phyloP scores from a whole-genome alignment of 2,113 vertebrate species.

The Pseudorhombus dupliciocellatus region DNA sequence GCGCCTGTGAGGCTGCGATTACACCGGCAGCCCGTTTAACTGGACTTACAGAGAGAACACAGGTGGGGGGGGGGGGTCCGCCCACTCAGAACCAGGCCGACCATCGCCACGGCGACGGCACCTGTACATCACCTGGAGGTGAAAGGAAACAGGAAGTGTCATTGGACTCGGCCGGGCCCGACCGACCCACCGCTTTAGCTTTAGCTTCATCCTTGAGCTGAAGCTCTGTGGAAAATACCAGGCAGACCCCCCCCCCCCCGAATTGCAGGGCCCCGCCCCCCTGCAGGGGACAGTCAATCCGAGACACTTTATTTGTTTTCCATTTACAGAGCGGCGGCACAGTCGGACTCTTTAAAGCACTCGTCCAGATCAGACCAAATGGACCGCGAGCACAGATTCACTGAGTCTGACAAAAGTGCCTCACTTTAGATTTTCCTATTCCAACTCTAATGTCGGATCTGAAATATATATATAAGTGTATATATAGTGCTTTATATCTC shows the following conservation, averaged over 20 bases:
- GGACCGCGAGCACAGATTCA: neutral
- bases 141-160: too few relatives aligned
- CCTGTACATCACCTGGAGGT: too few relatives aligned
- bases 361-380: neutral
- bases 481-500: neutral
- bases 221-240: too few relatives aligned
- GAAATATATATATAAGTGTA: neutral
- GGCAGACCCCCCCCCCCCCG: too few relatives aligned
- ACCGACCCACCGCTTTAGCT: too few relatives aligned
- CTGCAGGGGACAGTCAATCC: neutral
- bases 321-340: neutral
- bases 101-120: too few relatives aligned
- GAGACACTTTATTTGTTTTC: neutral
- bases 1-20: conserved; percentile 18
- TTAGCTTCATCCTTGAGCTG: too few relatives aligned
- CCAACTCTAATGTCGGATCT: neutral
- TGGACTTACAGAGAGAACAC: neutral
- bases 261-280: too few relatives aligned
- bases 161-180: too few relatives aligned
- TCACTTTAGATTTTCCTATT: neutral
- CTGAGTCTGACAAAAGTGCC: neutral
- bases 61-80: too few relatives aligned
- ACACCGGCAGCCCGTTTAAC: neutral
- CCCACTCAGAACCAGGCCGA: too few relatives aligned
- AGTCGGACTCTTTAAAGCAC: neutral